phyloP scores from a whole-genome alignment of 2,113 vertebrate genomes.

The Herpailurus yagouaroundi region DNA sequence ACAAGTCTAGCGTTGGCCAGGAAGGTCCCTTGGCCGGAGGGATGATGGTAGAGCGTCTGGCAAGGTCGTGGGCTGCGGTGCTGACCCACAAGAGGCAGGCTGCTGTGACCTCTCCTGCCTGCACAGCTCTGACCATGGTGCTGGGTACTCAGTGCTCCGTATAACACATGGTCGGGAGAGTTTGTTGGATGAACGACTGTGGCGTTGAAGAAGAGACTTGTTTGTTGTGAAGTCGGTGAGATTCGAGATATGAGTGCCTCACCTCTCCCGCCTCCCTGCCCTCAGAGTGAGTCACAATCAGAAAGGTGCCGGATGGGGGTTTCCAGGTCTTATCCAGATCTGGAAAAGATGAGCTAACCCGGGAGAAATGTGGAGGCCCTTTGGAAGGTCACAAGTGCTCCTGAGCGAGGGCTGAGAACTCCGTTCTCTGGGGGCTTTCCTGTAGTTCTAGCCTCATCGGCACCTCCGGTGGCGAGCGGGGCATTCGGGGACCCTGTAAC shows the following conservation, averaged over 20 bases:
- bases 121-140: not conserved
- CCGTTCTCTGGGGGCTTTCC: not conserved
- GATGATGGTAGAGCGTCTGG: fast-evolving
- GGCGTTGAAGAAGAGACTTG: not conserved
- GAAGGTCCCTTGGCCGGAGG: not conserved
- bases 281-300: not conserved
- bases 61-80: fast-evolving
- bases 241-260: not conserved
- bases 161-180: fast-evolving
- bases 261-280: not conserved
- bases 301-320: not conserved
- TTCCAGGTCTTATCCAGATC: not conserved
- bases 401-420: not conserved
- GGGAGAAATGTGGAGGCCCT: not conserved
- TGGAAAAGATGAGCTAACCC: not conserved
- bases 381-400: not conserved
- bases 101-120: not conserved
- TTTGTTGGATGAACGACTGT: not conserved
- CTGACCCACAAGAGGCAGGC: fast-evolving
- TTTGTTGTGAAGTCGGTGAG: not conserved
- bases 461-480: not conserved
- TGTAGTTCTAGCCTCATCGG: fast-evolving
- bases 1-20: not conserved
- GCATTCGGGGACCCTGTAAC: not conserved
- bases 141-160: not conserved